phyloP scores from a whole-genome alignment of 1,140 invertebrate genomes.

The Drusus annulatus region DNA sequence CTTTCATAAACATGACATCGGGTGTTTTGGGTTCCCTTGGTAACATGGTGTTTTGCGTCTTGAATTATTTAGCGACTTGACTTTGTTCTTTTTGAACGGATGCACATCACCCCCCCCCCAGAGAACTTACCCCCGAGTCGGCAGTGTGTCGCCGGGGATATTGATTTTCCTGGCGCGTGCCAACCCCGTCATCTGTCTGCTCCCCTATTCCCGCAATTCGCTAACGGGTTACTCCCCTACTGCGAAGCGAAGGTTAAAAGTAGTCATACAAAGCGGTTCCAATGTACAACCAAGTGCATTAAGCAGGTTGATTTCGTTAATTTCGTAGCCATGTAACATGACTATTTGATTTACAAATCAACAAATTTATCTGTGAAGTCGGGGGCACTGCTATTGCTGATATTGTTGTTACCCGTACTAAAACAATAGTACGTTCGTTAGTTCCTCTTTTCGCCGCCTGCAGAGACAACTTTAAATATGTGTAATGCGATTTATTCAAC shows the following conservation, averaged over 20 bases:
- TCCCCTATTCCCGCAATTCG: constrained; percentile 8
- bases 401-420: background rate
- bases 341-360: background rate
- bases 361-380: background rate
- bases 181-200: constrained; percentile 20
- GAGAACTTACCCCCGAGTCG: constrained; percentile 11
- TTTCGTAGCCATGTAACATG: no score
- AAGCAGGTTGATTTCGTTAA: no score
- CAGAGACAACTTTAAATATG: background rate
- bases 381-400: background rate
- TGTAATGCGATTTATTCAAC: no score
- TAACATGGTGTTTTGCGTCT: no score
- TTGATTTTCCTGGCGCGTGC: constrained; percentile 40
- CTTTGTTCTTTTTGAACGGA: background rate
- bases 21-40: background rate
- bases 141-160: constrained; percentile 46
- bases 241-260: background rate
- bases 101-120: background rate
- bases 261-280: no score
- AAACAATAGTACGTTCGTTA: background rate
- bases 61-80: no score
- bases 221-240: constrained; percentile 6
- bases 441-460: background rate
- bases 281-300: no score
- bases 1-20: background rate